Evolutionary conservation across 1,140 invertebrate species (phyloP).

Genomic region (Eufriesea mexicana): DNA sequence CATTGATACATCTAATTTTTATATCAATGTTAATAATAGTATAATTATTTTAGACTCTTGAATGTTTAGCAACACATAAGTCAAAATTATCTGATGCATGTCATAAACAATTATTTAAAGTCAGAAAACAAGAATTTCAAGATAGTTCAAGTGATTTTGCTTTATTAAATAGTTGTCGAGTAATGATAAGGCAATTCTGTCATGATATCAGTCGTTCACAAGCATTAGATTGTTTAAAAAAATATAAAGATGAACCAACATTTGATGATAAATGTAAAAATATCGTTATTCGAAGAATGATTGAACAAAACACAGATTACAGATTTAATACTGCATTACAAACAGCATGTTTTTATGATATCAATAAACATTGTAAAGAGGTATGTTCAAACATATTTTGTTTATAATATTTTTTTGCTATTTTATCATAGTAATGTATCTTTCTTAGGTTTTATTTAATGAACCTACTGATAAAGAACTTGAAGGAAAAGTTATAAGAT

Average conservation of each 20-base stretch:
- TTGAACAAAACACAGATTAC: slow-evolving; percentile 96
- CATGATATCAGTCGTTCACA: slow-evolving; percentile 86
- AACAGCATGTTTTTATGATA: slow-evolving; percentile 89
- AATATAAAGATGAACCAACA: slow-evolving; percentile 89
- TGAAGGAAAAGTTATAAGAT: slow-evolving; percentile 85
- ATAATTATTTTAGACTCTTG: slow-evolving; percentile 86
- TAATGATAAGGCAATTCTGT: slow-evolving; percentile 92
- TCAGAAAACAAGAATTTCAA: slow-evolving; percentile 92
- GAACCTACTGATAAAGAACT: slow-evolving; percentile 80
- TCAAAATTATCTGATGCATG: slow-evolving; percentile 87
- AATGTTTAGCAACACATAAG: slow-evolving; percentile 91
- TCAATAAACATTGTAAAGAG: slow-evolving; percentile 85
- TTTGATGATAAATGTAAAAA: slow-evolving; percentile 94
- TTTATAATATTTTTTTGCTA: slow-evolving; percentile 24
- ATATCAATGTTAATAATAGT: not conserved
- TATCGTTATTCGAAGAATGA: slow-evolving; percentile 93
- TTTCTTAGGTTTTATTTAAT: slow-evolving; percentile 71
- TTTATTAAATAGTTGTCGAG: slow-evolving; percentile 90
- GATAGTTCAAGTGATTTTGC: slow-evolving; percentile 94
- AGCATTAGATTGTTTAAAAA: slow-evolving; percentile 89
- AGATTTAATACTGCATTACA: slow-evolving; percentile 94
- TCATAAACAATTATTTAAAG: slow-evolving; percentile 91
- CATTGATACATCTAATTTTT: not conserved
- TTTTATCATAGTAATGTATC: slow-evolving; percentile 12
- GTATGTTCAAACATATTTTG: slow-evolving; percentile 67